phyloP scores from a whole-genome alignment of 2,888 invertebrate species.

The Salticus scenicus region DNA sequence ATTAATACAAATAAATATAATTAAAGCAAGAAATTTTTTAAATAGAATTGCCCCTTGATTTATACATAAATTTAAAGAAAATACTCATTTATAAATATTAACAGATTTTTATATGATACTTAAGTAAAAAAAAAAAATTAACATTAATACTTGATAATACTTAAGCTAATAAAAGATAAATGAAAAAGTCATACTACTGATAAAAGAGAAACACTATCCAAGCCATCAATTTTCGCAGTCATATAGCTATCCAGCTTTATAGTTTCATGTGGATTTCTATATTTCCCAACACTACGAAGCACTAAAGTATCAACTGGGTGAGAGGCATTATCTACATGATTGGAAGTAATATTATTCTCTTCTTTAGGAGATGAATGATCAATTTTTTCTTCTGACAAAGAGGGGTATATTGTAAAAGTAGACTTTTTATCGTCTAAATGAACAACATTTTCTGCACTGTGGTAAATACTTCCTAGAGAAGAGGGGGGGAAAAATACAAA shows the following conservation, averaged over 20 bases:
- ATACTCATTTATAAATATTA: too few species aligned
- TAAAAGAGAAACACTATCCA: constrained; percentile 44
- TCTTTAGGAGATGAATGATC: not conserved
- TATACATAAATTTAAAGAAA: too few species aligned
- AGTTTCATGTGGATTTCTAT: constrained; percentile 38
- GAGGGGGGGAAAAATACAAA: not conserved
- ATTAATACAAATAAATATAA: too few species aligned
- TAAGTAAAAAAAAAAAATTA: too few species aligned
- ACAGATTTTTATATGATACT: too few species aligned
- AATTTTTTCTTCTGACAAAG: not conserved
- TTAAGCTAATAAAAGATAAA: too few species aligned
- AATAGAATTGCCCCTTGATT: too few species aligned
- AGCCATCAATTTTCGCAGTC: constrained; percentile 3
- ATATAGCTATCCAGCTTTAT: constrained; percentile 26
- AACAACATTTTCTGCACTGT: constrained; percentile 43
- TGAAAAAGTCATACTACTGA: constrained; percentile 31
- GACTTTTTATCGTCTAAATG: not conserved
- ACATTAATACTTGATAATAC: too few species aligned
- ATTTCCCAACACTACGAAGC: constrained; percentile 49
- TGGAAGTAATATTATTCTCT: not conserved
- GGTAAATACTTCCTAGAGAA: constrained; percentile 41
- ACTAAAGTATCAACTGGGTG: constrained; percentile 37
- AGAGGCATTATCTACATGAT: not conserved
- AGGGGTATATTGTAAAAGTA: not conserved
- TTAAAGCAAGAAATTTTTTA: too few species aligned